phyloP scores from a whole-genome alignment of 2,888 invertebrate species.

The Dioctria linearis region DNA sequence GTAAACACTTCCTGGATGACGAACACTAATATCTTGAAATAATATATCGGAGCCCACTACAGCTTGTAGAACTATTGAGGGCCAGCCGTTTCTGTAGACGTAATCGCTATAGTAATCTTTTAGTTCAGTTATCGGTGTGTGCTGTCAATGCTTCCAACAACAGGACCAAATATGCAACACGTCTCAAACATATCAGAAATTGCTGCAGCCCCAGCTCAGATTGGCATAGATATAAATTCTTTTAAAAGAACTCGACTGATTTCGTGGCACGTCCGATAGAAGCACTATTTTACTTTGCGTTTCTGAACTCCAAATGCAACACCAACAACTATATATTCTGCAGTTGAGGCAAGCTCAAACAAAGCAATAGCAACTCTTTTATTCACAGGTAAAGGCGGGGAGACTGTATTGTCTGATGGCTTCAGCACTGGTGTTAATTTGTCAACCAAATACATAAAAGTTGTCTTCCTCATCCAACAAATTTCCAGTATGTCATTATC shows the following conservation, averaged over 20 bases:
- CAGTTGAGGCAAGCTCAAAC: background rate
- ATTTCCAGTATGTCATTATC: background rate
- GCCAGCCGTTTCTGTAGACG: too few relatives aligned
- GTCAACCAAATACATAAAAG: background rate
- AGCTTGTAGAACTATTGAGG: too few relatives aligned
- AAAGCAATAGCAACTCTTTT: background rate
- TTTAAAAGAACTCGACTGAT: background rate
- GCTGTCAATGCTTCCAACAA: too few relatives aligned
- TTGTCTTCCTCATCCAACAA: background rate
- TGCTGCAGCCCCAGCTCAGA: too few relatives aligned
- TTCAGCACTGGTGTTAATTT: background rate
- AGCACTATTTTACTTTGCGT: background rate
- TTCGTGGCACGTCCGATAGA: background rate
- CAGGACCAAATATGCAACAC: too few relatives aligned
- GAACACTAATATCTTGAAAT: too few relatives aligned
- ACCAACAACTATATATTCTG: background rate
- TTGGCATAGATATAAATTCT: background rate
- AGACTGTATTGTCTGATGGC: background rate
- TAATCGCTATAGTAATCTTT: too few relatives aligned
- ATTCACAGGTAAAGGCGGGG: background rate
- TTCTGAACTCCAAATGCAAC: constrained; percentile 1
- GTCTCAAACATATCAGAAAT: too few relatives aligned
- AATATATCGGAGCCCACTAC: too few relatives aligned
- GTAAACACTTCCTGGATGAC: too few relatives aligned
- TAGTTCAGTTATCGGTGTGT: too few relatives aligned